Evolutionary conservation across 64 coral and sea anemone genomes (phyloP), one percentile per base, ranked within the genome.

Genomic region (Montipora foliosa): DNA sequence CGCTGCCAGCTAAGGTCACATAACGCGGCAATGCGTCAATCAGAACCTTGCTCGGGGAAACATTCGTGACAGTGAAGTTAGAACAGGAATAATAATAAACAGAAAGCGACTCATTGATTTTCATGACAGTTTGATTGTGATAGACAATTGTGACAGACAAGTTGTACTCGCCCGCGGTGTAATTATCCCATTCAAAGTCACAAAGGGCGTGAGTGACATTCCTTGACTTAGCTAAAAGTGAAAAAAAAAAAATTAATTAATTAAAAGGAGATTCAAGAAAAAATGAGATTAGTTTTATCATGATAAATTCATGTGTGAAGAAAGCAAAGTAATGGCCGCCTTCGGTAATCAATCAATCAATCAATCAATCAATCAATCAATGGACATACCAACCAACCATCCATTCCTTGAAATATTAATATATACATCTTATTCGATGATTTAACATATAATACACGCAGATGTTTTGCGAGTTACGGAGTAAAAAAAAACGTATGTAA

Each of bases 111-210:
- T 13, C 17, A 37, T 84, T 84, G 82, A 44, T 67, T 44, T 37
- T 84, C 44, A 84, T 15, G 16, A 47, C 14, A 8, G 29, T 8
- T 17, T 70, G 5, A 44, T 46, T 25, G 19, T 44, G n/a, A 25
- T 84, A 61, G 60, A 64, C 29, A 47, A 84, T n/a, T 48, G 21
- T 37, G 44, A 89, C 25, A 24, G 49, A 89, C 11, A 89, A 29
- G 87, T 89, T 89, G n/a, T 89, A 89, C n/a, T n/a, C 15, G 47
- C 87, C 87, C 3, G 75, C 49, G 57, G 72, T 89, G 49, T 76
- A 89, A 76, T 78, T 76, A 3, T 8, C 25, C 87, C 70, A 89
- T 89, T 12, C 11, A 16, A 89, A 78, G 6, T 57, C 75, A 47
- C 87, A 89, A 5, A 8, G 55, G 15, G 71, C 87, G 15, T 89